phyloP scores from a whole-genome alignment of 2,113 vertebrate species.

The Ceyx cyanopectus region DNA sequence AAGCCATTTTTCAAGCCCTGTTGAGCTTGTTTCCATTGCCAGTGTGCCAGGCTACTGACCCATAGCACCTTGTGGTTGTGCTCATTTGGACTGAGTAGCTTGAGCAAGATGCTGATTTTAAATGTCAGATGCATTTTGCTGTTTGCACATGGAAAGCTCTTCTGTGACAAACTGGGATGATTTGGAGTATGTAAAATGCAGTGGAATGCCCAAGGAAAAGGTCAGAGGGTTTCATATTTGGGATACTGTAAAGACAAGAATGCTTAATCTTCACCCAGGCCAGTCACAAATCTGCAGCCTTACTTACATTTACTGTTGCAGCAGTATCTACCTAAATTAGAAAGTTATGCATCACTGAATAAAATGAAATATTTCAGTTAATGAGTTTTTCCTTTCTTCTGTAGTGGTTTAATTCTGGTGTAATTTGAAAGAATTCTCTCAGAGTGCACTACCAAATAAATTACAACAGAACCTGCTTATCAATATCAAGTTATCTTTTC shows the following conservation, averaged over 20 bases:
- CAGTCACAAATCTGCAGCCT: neutral
- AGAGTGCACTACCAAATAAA: neutral
- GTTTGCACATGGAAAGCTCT: neutral
- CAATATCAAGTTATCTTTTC: neutral
- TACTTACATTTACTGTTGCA: neutral
- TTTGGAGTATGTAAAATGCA: neutral
- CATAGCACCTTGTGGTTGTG: neutral
- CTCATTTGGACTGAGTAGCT: constrained; percentile 11
- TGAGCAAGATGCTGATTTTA: constrained; percentile 17
- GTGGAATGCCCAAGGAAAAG: neutral
- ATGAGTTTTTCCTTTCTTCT: neutral
- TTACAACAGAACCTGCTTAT: neutral
- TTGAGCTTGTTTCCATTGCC: constrained; percentile 3
- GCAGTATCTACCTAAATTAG: neutral
- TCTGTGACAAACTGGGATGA: neutral
- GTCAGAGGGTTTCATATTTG: neutral
- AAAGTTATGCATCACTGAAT: neutral
- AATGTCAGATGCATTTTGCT: neutral
- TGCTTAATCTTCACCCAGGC: neutral
- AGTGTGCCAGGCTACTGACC: constrained; percentile 29
- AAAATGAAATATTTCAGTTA: neutral
- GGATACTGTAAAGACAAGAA: neutral
- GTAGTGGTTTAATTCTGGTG: neutral
- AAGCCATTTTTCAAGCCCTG: neutral
- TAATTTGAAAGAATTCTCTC: neutral